phyloP scores from a whole-genome alignment of 2,113 vertebrate genomes.

The Anseranas semipalmata region DNA sequence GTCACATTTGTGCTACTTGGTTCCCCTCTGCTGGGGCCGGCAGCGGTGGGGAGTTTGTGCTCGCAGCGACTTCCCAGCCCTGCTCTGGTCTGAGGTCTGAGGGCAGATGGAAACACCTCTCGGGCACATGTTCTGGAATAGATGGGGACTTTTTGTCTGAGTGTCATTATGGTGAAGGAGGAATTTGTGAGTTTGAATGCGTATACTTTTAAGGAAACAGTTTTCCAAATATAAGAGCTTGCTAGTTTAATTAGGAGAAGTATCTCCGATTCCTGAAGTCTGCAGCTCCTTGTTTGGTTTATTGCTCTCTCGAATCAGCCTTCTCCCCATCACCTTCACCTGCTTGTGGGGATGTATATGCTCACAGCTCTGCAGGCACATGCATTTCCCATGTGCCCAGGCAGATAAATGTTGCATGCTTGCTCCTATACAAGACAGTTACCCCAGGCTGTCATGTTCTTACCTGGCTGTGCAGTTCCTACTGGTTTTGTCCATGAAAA shows the following conservation, averaged over 20 bases:
- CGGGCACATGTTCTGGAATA: fast-evolving
- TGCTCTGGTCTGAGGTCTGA: not conserved
- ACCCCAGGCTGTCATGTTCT: not conserved
- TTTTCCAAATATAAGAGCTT: not conserved
- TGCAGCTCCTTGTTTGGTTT: not conserved
- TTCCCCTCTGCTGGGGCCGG: not conserved
- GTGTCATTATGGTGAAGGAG: fast-evolving
- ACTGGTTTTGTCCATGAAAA: not conserved
- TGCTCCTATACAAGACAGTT: not conserved
- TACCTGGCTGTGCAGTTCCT: not conserved
- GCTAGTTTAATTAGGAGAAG: not conserved
- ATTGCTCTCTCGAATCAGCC: not conserved
- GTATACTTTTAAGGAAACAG: not conserved
- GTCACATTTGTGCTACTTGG: fast-evolving
- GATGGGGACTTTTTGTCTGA: not conserved
- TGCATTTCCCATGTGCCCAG: not conserved
- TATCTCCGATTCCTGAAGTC: not conserved
- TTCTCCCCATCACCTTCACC: not conserved
- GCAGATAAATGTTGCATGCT: not conserved
- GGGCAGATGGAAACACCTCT: not conserved
- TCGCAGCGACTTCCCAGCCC: not conserved
- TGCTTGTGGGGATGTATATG: not conserved
- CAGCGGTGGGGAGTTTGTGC: not conserved
- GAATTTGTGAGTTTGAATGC: not conserved
- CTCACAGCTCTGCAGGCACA: not conserved